Conservation (phyloP, 2,797 vertebrate genomes). For the Megaceryle alcyon region DNA sequence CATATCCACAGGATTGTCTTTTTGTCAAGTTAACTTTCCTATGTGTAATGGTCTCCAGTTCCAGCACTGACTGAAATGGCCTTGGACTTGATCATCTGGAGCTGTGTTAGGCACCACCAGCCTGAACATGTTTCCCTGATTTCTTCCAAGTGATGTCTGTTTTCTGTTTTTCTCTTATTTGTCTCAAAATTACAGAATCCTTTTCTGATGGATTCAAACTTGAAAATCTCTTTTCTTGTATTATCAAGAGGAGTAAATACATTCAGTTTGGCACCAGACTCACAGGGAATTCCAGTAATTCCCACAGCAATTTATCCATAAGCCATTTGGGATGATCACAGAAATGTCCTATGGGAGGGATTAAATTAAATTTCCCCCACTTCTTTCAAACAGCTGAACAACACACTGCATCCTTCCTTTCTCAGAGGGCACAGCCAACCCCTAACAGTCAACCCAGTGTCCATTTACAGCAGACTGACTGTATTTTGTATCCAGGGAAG, state of each 20-base stretch:
- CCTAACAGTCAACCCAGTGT: background rate
- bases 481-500: background rate
- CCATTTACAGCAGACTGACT: background rate
- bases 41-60: conserved; percentile 7
- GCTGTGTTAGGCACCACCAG: background rate
- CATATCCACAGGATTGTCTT: background rate
- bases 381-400: conserved; percentile 8
- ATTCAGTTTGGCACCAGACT: background rate
- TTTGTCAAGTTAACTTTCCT: conserved; percentile 21
- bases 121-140: background rate
- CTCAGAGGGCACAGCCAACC: background rate
- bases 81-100: background rate
- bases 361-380: background rate
- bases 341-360: background rate
- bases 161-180: background rate
- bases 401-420: background rate
- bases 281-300: background rate
- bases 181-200: conserved; percentile 1
- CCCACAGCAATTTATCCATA: background rate
- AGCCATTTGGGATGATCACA: background rate
- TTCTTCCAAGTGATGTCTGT: background rate
- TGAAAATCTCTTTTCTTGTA: conserved; percentile 1
- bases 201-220: conserved; percentile 20
- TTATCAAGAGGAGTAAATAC: background rate
- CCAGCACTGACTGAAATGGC: conserved; percentile 15